These are phyloP conservation scores for Pteronotus mesoamericanus DNA, from an alignment of 2,797 vertebrate species.

Conservation along the genomic window DNA sequence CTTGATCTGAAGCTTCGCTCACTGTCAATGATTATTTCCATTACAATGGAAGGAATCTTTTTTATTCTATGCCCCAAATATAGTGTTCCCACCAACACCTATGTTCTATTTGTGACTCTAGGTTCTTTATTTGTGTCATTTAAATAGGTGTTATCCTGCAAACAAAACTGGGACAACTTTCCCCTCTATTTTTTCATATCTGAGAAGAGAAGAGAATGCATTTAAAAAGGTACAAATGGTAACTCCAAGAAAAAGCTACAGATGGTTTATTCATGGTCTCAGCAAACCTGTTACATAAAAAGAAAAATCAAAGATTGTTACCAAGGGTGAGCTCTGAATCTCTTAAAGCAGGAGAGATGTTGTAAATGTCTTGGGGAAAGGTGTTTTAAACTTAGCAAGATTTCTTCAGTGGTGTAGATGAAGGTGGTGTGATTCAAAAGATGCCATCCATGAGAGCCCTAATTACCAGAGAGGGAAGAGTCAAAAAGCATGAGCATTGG, in stretches of 20 bases:
- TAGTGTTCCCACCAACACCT: conserved; percentile 81
- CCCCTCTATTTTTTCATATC: conserved; percentile 84
- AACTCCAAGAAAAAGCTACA: conserved; percentile 80
- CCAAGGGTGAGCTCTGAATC: not conserved
- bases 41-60: conserved; percentile 75
- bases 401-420: not conserved
- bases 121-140: conserved; percentile 88
- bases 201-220: conserved; percentile 79
- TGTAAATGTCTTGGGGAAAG: not conserved
- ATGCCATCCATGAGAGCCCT: not conserved
- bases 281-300: not conserved
- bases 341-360: conserved; percentile 42
- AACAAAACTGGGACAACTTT: conserved; percentile 84
- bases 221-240: conserved; percentile 82
- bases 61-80: conserved; percentile 78
- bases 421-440: not conserved
- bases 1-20: conserved; percentile 83
- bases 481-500: conserved; percentile 63
- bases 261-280: conserved; percentile 72
- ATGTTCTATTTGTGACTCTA: conserved; percentile 92
- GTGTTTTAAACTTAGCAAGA: not conserved
- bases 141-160: conserved; percentile 86
- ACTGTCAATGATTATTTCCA: conserved; percentile 77
- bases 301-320: not conserved
- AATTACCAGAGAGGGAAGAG: conserved; percentile 41